Percentiles rank a stretch among this genome's conserved stretches.
These are phyloP conservation scores for Leptarthrus brevirostris DNA, from an alignment of 2,888 invertebrate genomes.

Conservation along the genomic window DNA sequence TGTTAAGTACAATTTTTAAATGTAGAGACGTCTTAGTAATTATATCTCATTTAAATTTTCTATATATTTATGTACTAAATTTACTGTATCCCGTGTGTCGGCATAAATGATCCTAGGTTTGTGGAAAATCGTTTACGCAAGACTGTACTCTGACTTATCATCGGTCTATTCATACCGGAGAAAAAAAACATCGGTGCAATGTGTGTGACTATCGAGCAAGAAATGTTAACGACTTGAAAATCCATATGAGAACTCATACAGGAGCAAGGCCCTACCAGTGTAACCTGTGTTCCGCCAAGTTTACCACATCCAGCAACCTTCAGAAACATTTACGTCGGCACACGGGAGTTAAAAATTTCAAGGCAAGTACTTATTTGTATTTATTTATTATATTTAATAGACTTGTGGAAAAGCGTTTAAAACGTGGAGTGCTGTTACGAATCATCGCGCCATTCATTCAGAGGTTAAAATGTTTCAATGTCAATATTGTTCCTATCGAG, in stretches of 20 bases:
- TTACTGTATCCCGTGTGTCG: slow-evolving; percentile 52
- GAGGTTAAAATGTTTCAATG: slow-evolving; percentile 53
- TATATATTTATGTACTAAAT: slow-evolving; percentile 9
- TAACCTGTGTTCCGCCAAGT: slow-evolving; percentile 49
- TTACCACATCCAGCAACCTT: slow-evolving; percentile 54
- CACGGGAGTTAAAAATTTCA: slow-evolving; percentile 54
- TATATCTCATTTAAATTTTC: neutral
- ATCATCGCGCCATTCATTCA: slow-evolving; percentile 54
- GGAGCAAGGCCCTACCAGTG: slow-evolving; percentile 53
- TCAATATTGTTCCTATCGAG: slow-evolving; percentile 52
- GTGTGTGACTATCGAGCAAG: slow-evolving; percentile 53
- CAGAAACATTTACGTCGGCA: slow-evolving; percentile 55
- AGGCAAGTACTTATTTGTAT: slow-evolving; percentile 53
- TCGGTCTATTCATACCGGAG: slow-evolving; percentile 52
- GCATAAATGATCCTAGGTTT: slow-evolving; percentile 52
- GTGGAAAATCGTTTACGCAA: slow-evolving; percentile 54
- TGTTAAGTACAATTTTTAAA: too few relatives aligned
- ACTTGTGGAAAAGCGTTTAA: slow-evolving; percentile 55
- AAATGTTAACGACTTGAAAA: slow-evolving; percentile 52
- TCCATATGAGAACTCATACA: slow-evolving; percentile 53
- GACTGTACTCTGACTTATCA: slow-evolving; percentile 52
- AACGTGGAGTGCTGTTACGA: slow-evolving; percentile 54
- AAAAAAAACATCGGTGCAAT: slow-evolving; percentile 51
- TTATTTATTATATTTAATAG: slow-evolving; percentile 48
- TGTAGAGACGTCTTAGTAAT: neutral